A percentile compares a stretch with the other conserved stretches of the same genome.
These are phyloP conservation scores for Garra rufa DNA, from an alignment of 2,113 vertebrate species.

Conservation along the genomic window DNA sequence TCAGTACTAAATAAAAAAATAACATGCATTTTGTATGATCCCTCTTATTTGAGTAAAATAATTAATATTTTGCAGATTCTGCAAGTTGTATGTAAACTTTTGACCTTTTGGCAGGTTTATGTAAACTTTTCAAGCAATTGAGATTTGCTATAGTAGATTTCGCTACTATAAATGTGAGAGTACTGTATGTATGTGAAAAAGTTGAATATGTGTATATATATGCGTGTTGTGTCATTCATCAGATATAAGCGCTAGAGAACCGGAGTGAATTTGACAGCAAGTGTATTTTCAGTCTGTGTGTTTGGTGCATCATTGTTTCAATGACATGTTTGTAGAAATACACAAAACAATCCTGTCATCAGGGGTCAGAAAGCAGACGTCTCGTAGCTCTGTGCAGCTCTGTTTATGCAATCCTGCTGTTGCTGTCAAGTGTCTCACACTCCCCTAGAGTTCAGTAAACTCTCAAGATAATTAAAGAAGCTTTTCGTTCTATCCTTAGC, in stretches of 20 bases:
- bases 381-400: neutral
- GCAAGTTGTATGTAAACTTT: too few relatives aligned
- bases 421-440: conserved; percentile 31
- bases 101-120: too few relatives aligned
- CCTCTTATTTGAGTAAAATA: too few relatives aligned
- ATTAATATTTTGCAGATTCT: too few relatives aligned
- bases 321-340: neutral
- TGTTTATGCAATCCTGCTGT: conserved; percentile 38
- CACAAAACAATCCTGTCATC: neutral
- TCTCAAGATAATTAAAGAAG: conserved; percentile 78
- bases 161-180: too few relatives aligned
- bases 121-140: too few relatives aligned
- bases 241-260: neutral
- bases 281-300: neutral
- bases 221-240: neutral
- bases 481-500: conserved; percentile 87
- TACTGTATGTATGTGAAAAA: too few relatives aligned
- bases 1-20: too few relatives aligned
- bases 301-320: neutral
- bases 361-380: neutral
- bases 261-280: neutral
- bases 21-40: too few relatives aligned
- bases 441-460: conserved; percentile 64
- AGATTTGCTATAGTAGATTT: neutral
- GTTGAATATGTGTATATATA: too few relatives aligned